These are phyloP conservation scores for Apogon hyalosoma DNA, from an alignment of 2,797 vertebrate genomes.

Conservation along the genomic window DNA sequence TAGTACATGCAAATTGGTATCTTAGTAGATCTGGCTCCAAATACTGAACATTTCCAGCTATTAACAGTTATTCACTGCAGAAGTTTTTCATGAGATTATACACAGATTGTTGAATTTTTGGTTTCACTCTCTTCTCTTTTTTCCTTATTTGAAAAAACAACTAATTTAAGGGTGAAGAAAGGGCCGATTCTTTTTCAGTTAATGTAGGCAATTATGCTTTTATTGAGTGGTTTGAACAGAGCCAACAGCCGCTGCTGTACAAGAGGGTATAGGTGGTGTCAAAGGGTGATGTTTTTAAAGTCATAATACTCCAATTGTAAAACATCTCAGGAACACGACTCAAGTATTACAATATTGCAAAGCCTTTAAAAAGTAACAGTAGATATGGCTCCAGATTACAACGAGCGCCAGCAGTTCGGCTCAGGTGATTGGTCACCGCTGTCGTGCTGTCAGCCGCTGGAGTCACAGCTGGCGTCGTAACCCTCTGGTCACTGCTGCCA, in stretches of 20 bases:
- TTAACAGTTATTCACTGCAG: not conserved
- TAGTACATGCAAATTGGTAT: no score
- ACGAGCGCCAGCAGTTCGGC: not conserved
- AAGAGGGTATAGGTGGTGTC: not conserved
- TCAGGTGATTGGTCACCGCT: slow-evolving; percentile 20
- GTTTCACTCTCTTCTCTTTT: not conserved
- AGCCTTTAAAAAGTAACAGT: slow-evolving; percentile 1
- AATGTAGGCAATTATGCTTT: slow-evolving; percentile 19
- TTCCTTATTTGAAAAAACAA: slow-evolving; percentile 2
- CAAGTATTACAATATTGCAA: not conserved
- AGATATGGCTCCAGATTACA: not conserved
- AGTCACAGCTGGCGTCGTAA: slow-evolving; percentile 57
- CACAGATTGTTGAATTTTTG: not conserved
- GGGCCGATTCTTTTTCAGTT: slow-evolving; percentile 9
- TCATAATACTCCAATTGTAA: slow-evolving; percentile 3
- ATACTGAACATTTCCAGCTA: not conserved
- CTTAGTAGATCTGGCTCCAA: not conserved
- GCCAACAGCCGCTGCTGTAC: slow-evolving; percentile 4
- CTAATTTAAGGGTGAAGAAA: slow-evolving; percentile 2
- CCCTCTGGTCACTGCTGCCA: slow-evolving; percentile 61
- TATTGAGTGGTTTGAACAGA: slow-evolving; percentile 29
- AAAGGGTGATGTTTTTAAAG: slow-evolving; percentile 14
- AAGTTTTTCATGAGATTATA: not conserved
- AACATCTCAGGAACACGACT: not conserved
- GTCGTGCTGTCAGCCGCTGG: slow-evolving; percentile 14